phyloP scores from a whole-genome alignment of 2,113 vertebrate species.

The Xerus inauris region DNA sequence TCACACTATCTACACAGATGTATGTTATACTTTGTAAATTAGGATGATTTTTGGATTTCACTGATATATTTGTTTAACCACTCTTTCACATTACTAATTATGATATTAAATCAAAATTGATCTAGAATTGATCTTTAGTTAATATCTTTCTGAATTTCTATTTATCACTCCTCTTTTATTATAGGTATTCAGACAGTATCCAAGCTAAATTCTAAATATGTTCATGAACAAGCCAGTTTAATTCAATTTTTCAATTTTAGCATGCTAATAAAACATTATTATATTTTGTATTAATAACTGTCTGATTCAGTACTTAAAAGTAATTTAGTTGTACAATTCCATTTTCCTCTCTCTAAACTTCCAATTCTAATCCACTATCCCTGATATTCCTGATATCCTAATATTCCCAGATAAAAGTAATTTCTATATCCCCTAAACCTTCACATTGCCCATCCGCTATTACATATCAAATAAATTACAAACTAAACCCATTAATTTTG shows the following conservation, averaged over 20 bases:
- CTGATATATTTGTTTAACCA: slow-evolving; percentile 25
- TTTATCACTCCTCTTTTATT: slow-evolving; percentile 47
- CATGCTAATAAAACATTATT: not conserved
- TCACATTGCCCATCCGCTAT: not conserved
- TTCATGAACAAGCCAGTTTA: slow-evolving; percentile 17
- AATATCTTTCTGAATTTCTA: slow-evolving; percentile 47
- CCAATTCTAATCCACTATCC: not conserved
- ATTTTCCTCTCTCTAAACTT: not conserved
- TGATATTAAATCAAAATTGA: slow-evolving; percentile 49
- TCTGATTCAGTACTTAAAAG: not conserved
- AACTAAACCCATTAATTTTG: not conserved
- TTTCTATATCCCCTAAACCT: not conserved
- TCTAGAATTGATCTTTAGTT: slow-evolving; percentile 50
- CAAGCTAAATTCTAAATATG: slow-evolving; percentile 20
- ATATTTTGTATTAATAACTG: slow-evolving; percentile 19
- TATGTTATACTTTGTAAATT: slow-evolving; percentile 8
- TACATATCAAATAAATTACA: not conserved
- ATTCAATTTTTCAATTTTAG: slow-evolving; percentile 39
- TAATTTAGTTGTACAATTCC: not conserved
- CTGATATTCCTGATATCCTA: not conserved
- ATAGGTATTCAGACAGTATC: slow-evolving; percentile 32
- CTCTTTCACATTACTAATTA: slow-evolving; percentile 60
- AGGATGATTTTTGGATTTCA: slow-evolving; percentile 57
- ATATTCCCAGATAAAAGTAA: not conserved
- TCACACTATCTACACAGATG: not conserved